These are phyloP conservation scores for Nasonia giraulti DNA, from an alignment of 1,140 invertebrate species.

Conservation along the genomic window DNA sequence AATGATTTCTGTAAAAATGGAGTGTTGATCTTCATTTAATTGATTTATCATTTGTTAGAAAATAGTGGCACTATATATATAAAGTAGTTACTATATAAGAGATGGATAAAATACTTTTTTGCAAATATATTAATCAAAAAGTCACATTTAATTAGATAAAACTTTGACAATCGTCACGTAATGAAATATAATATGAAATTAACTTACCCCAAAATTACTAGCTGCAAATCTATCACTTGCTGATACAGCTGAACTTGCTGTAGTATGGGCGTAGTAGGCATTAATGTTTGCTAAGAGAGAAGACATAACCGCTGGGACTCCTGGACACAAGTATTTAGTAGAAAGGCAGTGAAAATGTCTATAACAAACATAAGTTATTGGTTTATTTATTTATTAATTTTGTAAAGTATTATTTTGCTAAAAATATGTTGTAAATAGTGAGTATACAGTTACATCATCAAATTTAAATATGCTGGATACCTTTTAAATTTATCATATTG, in stretches of 20 bases:
- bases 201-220: conserved; percentile 96
- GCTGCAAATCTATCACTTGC: conserved; percentile 99
- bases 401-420: neutral
- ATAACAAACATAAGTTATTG: conserved; percentile 66
- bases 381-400: neutral
- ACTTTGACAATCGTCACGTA: too few species aligned
- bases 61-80: too few species aligned
- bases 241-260: conserved; percentile 97
- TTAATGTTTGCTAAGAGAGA: conserved; percentile 99
- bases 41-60: too few species aligned
- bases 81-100: too few species aligned
- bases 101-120: too few species aligned
- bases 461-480: too few species aligned
- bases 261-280: conserved; percentile 99
- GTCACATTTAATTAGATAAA: too few species aligned
- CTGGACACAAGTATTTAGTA: conserved; percentile 98
- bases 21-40: too few species aligned
- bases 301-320: conserved; percentile 99
- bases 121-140: too few species aligned
- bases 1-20: too few species aligned
- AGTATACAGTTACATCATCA: neutral
- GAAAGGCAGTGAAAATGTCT: conserved; percentile 99
- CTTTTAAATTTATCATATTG: too few species aligned
- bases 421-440: neutral
- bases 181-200: neutral